Base-by-base conservation (phyloP, 1,140 invertebrate species). In the Caenorhabditis brenneri region DNA sequence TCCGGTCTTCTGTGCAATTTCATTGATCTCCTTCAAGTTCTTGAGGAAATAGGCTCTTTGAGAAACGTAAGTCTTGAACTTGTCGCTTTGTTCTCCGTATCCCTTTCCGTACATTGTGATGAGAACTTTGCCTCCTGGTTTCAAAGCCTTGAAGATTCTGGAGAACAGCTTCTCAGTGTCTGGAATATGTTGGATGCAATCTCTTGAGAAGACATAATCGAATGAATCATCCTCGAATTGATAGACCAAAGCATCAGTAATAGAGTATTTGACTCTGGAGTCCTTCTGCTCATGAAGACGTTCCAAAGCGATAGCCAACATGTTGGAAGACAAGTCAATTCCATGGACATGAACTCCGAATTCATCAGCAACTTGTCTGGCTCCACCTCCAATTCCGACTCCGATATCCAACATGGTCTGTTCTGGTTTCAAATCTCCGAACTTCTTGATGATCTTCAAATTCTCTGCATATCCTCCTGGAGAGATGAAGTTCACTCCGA, bases 21-120 rank as follows among this genome's bases (percentile, higher is more conserved):
- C 87, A 65, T 92, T 92, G 88, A 93, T 93, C 78, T 92, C 89
- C 27, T 89, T 79, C 16, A 93, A 91, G 10, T 92, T 92, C 15
- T 93, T 88, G 12, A 94, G 88, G 85, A 91, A 90, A 86, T 94
- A 94, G 5, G 93, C 92, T 88, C 93, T 88, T 85, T 93, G 92
- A 78, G 91, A 90, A 12, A 93, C 93, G 84, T 94, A 94, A 12
- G 91, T 88, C 65, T 91, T 87, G 88, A 93, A 94, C 42, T 92
- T 89, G 22, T 92, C 90, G 0, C 91, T 91, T 79, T 93, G 91
- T 80, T 91, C 89, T 53, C 92, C 91, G 80, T 92, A 91, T 80
- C 93, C 93, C 74, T 92, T 92, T 85, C 93, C 93, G 88, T 94
- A 94, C 88, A 93, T 93, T 7, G 93, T 93, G 74, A 94, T 92